These are phyloP conservation scores for Acronicta psi DNA, from an alignment of 2,888 invertebrate species.

Conservation along the genomic window DNA sequence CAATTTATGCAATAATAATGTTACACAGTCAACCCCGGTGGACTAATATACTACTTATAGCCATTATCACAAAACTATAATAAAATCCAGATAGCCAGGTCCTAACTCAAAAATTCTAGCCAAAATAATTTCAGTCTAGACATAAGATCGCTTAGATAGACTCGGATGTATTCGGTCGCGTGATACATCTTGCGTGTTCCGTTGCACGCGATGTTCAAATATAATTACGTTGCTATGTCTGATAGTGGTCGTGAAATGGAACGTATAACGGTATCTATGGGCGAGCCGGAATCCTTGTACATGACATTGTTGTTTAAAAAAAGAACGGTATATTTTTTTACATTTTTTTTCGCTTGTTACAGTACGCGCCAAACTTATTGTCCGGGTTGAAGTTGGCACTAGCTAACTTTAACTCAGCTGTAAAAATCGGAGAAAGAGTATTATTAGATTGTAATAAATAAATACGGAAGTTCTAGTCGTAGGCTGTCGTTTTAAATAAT, in stretches of 20 bases:
- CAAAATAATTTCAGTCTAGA: constrained; percentile 45
- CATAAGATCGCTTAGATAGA: constrained; percentile 29
- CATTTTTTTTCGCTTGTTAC: too few relatives aligned
- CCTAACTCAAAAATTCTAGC: constrained; percentile 10
- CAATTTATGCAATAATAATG: too few relatives aligned
- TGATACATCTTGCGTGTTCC: constrained; percentile 44
- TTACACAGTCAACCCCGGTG: too few relatives aligned
- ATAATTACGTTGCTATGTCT: constrained; percentile 36
- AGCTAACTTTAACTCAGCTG: too few relatives aligned
- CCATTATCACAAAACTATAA: constrained; percentile 21
- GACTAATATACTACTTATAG: too few relatives aligned
- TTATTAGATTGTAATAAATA: too few relatives aligned
- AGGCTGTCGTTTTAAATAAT: too few relatives aligned
- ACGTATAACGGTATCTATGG: constrained; percentile 52
- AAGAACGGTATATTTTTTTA: neutral
- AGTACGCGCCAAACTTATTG: too few relatives aligned
- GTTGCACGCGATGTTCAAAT: constrained; percentile 46
- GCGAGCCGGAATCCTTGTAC: constrained; percentile 24
- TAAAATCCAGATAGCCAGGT: neutral
- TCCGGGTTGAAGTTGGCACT: too few relatives aligned
- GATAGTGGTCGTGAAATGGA: constrained; percentile 43
- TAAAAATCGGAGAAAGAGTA: too few relatives aligned
- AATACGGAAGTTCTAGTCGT: too few relatives aligned
- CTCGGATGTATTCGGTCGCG: constrained; percentile 36
- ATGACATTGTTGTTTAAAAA: constrained; percentile 14